Evolutionary conservation across 2,888 invertebrate species (phyloP).

Genomic region (Drosophila suboccidentalis): DNA sequence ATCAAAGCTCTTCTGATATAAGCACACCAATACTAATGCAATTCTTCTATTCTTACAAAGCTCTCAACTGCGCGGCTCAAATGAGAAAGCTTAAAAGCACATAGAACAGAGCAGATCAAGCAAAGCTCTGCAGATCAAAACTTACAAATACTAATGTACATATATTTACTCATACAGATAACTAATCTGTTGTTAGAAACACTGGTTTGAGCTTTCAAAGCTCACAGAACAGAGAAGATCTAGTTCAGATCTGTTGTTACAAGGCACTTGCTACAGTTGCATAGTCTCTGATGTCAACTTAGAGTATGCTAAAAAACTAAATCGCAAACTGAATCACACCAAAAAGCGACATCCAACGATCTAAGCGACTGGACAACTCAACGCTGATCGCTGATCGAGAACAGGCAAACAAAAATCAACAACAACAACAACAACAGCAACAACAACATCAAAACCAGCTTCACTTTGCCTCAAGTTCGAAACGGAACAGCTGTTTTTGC

Average conservation of each 20-base stretch:
- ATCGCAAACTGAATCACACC: conserved; percentile 52
- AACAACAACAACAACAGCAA: conserved; percentile 32
- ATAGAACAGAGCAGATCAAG: neutral
- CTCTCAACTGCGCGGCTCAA: neutral
- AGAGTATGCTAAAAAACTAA: conserved; percentile 34
- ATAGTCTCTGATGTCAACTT: neutral
- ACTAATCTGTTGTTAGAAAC: too few species aligned
- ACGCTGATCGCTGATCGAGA: conserved; percentile 48
- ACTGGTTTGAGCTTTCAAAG: too few species aligned
- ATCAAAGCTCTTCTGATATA: too few species aligned
- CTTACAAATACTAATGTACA: neutral
- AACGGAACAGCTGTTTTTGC: conserved; percentile 65
- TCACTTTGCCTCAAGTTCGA: conserved; percentile 58
- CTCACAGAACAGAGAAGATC: neutral
- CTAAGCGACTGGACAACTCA: conserved; percentile 42
- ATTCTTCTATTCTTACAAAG: neutral
- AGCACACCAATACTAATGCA: neutral
- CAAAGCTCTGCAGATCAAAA: neutral
- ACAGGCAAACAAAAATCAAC: conserved; percentile 32
- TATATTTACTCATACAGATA: neutral
- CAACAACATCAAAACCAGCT: conserved; percentile 42
- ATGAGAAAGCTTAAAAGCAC: neutral
- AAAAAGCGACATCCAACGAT: conserved; percentile 54
- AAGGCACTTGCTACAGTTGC: neutral
- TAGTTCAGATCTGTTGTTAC: neutral